Conservation (phyloP, 2,888 invertebrate species). For the Napeogenes inachia region DNA sequence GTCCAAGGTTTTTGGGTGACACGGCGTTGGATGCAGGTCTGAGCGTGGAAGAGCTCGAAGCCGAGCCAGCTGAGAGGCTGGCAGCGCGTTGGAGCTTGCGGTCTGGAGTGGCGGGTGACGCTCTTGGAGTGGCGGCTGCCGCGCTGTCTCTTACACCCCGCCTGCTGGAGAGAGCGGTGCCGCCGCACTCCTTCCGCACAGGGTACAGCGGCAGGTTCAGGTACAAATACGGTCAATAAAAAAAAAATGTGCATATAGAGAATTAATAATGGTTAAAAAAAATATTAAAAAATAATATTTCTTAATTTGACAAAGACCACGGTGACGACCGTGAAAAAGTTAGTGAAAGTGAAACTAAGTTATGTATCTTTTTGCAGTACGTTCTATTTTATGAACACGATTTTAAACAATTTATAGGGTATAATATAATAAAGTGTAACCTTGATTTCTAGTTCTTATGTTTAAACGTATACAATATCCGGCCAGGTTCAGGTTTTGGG, state of each 20-base stretch:
- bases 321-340: not conserved
- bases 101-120: conserved; percentile 28
- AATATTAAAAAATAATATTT: no score
- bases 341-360: no score
- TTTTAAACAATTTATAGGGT: no score
- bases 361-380: no score
- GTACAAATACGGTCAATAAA: conserved; percentile 45
- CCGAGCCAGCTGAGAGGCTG: conserved; percentile 22
- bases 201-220: conserved; percentile 82
- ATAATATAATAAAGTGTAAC: no score
- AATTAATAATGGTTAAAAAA: not conserved
- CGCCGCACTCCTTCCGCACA: conserved; percentile 80
- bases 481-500: conserved; percentile 85
- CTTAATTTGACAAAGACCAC: not conserved
- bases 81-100: conserved; percentile 34
- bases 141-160: conserved; percentile 82
- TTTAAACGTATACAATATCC: not conserved
- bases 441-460: not conserved
- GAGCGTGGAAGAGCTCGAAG: conserved; percentile 16
- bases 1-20: conserved; percentile 75
- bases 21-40: conserved; percentile 30
- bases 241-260: no score
- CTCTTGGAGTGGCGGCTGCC: conserved; percentile 80
- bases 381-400: no score
- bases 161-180: conserved; percentile 81